phyloP scores from a whole-genome alignment of 1,140 invertebrate genomes.

The Leptinotarsa defecta region DNA sequence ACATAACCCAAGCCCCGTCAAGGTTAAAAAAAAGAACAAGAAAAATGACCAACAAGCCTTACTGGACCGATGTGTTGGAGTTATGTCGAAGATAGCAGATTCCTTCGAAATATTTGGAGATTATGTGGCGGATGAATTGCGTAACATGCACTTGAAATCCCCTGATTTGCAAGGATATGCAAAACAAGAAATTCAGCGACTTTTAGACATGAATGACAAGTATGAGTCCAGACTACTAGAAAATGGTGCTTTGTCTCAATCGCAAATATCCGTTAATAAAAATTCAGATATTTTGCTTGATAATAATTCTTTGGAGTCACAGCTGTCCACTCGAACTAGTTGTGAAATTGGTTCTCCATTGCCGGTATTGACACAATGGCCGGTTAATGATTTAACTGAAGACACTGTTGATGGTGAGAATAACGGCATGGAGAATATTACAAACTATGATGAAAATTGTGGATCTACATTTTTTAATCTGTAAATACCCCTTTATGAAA shows the following conservation, averaged over 20 bases:
- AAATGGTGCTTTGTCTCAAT: not conserved
- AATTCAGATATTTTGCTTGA: not conserved
- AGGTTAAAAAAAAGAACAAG: not conserved
- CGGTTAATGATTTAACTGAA: no score
- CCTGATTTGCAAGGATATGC: not conserved
- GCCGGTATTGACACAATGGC: no score
- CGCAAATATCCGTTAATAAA: not conserved
- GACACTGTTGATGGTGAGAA: not conserved
- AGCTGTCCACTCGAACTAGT: not conserved
- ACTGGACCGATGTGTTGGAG: not conserved
- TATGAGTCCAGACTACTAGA: constrained; percentile 9
- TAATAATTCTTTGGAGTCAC: not conserved
- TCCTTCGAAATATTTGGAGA: not conserved
- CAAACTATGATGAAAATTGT: not conserved
- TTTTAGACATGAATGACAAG: constrained; percentile 13
- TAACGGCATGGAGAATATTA: not conserved
- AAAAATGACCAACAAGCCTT: no score
- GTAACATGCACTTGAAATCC: not conserved
- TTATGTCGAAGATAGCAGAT: not conserved
- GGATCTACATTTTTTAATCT: not conserved
- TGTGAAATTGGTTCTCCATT: not conserved
- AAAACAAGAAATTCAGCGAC: constrained; percentile 9
- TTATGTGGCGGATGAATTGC: not conserved
- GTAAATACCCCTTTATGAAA: not conserved
- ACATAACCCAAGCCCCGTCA: not conserved